These are phyloP conservation scores for Denticeps clupeoides DNA, from an alignment of 2,797 vertebrate species.

Conservation along the genomic window DNA sequence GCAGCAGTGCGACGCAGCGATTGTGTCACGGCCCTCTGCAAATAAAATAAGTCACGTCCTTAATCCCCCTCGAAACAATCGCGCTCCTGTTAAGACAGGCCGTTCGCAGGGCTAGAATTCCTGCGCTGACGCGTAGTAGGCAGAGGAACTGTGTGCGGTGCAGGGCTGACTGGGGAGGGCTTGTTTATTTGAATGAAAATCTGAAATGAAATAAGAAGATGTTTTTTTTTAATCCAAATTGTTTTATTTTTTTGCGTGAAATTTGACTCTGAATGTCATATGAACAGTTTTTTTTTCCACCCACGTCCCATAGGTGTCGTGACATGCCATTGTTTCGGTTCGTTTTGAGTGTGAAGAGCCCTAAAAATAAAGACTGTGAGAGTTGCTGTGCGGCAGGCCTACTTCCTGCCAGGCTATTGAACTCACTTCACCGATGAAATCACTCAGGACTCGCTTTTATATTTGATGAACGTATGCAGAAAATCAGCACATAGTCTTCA, in stretches of 20 bases:
- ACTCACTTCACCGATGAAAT: slow-evolving; percentile 14
- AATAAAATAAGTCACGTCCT: slow-evolving; percentile 9
- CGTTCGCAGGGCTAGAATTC: slow-evolving; percentile 26
- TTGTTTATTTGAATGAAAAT: no score
- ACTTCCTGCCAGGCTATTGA: slow-evolving; percentile 19
- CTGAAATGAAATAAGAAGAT: no score
- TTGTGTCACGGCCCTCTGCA: slow-evolving; percentile 6
- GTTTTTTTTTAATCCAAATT: no score
- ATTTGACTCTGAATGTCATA: no score
- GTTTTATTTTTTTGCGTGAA: not conserved
- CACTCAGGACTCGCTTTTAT: no score
- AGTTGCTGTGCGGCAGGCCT: slow-evolving; percentile 16
- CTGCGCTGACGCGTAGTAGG: slow-evolving; percentile 15
- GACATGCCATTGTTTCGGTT: slow-evolving; percentile 5
- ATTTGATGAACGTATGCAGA: no score
- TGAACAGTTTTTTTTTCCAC: not conserved
- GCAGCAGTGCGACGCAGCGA: not conserved
- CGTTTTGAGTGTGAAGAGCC: slow-evolving; percentile 12
- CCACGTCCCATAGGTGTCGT: not conserved
- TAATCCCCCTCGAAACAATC: slow-evolving; percentile 14
- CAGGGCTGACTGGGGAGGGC: no score
- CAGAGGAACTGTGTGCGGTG: no score
- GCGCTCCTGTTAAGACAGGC: slow-evolving; percentile 26
- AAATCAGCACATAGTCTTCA: no score
- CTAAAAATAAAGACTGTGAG: slow-evolving; percentile 24